Percentiles rank a stretch among this genome's conserved stretches.
Conservation (phyloP, 2,888 invertebrate genomes). For the Parochlus steinenii region DNA sequence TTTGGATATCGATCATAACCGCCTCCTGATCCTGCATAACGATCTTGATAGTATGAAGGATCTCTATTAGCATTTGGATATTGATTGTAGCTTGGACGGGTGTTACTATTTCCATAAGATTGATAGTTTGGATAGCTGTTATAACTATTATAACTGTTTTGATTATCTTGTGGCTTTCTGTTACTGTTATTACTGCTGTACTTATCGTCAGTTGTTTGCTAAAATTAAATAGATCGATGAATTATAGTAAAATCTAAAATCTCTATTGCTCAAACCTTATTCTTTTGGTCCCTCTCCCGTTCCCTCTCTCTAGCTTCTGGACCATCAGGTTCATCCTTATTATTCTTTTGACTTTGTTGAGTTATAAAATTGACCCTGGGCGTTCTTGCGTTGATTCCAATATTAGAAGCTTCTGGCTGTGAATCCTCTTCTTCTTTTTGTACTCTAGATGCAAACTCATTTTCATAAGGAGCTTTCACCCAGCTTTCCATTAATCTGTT, state of each 20-base stretch:
- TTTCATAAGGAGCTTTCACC: conserved; percentile 40
- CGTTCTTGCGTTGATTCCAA: conserved; percentile 39
- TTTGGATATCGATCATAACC: background rate
- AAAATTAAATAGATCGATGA: too few relatives aligned
- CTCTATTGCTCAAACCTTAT: too few relatives aligned
- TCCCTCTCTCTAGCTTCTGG: conserved; percentile 12
- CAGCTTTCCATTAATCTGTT: conserved; percentile 33
- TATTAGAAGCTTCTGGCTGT: conserved; percentile 36
- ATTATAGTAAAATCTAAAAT: too few relatives aligned
- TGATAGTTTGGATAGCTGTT: conserved; percentile 6
- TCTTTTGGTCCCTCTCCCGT: conserved; percentile 3
- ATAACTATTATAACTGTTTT: conserved; percentile 1
- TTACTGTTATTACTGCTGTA: conserved; percentile 15
- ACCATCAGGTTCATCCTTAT: conserved; percentile 13
- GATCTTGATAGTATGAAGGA: conserved; percentile 1
- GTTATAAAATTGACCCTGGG: conserved; percentile 51
- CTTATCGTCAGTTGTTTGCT: conserved; percentile 13
- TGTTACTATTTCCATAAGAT: background rate
- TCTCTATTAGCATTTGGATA: background rate
- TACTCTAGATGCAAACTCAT: conserved; percentile 20
- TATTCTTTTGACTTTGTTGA: conserved; percentile 32
- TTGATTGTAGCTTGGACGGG: background rate
- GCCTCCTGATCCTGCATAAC: background rate
- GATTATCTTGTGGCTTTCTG: conserved; percentile 12
- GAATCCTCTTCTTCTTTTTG: conserved; percentile 24